A percentile compares a stretch with the other conserved stretches of the same genome.
These are phyloP conservation scores for Xenopus borealis DNA, from an alignment of 2,113 vertebrate species.

Conservation along the genomic window DNA sequence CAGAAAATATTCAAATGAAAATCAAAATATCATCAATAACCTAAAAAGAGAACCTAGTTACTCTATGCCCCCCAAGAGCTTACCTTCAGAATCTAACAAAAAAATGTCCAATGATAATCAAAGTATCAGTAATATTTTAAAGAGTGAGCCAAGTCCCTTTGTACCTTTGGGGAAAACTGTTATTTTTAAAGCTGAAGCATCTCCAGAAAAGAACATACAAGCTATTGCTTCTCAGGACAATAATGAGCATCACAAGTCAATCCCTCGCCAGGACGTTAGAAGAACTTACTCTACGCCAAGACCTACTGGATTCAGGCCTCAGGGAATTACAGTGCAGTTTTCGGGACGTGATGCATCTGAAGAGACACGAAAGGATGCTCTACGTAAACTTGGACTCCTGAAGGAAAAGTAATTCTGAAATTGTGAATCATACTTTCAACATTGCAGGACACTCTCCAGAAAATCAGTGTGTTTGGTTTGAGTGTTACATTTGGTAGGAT, in stretches of 20 bases:
- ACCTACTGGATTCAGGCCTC: conserved; percentile 72
- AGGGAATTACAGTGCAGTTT: conserved; percentile 91
- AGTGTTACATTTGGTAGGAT: no score
- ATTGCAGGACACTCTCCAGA: no score
- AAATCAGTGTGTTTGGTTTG: no score
- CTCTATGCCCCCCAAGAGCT: neutral
- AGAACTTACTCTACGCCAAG: conserved; percentile 62
- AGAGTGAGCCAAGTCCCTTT: conserved; percentile 56
- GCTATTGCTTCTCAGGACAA: conserved; percentile 46
- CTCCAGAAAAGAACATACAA: conserved; percentile 50
- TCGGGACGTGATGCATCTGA: conserved; percentile 79
- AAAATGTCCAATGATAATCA: no score
- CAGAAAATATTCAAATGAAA: neutral
- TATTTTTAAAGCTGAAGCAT: conserved; percentile 55
- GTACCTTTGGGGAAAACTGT: conserved; percentile 60
- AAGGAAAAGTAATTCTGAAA: conserved; percentile 60
- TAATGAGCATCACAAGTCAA: conserved; percentile 40
- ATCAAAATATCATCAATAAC: neutral
- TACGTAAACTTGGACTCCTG: conserved; percentile 87
- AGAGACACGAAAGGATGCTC: conserved; percentile 80
- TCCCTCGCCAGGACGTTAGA: conserved; percentile 55
- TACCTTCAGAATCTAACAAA: conserved; percentile 44
- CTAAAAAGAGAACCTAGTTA: neutral
- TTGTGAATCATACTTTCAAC: no score
- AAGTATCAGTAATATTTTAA: conserved; percentile 58